Evolutionary conservation across 1,140 invertebrate genomes (phyloP), one percentile per base, ranked within the genome.

Genomic region (Delia radicum): DNA sequence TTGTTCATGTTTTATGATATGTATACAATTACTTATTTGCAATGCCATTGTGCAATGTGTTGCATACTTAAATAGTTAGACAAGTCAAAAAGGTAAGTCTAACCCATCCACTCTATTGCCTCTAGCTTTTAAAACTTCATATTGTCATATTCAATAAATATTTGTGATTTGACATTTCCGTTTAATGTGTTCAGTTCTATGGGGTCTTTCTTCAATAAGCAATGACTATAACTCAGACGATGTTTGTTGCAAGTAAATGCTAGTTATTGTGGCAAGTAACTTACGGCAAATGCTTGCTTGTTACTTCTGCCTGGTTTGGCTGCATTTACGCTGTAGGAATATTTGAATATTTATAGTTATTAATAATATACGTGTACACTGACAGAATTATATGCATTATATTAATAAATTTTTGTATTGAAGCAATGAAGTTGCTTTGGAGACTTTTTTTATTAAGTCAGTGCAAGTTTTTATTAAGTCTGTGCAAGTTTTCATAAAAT

Each of bases 141-240:
- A 65, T 7, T 27, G 62, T 65, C 62, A 29, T 65, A 21, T 65
- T 65, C 62, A 65, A 65, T 65, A 65, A 65, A 65, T 65, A 65
- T 65, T 65, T 65, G 62, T 65, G 62, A 65, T 65, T 65, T 65
- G 62, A 65, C 62, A 65, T 65, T 65, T 65, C 62, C 62, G 62
- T 28, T 65, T 65, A 65, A 15, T 65, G 62, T 29, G 12, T 65
- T 65, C 61, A 18, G 26, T 21, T n/a, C 61, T 6, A 63, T 63
- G 13, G 18, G 61, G 21, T 13, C 4, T 10, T 10, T 5, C 31
- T 33, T 10, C 4, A 33, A 4, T 33, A 10, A 42, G n/a, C 37
- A 10, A 10, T 10, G 37, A 15, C 37, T 42, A 10, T 42, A 33
- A 10, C 31, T 33, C 4, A 10, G 31, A 4, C 31, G n/a, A 42